Percentiles rank a stretch among this genome's conserved stretches.
Conservation (phyloP, 2,888 invertebrate genomes). For the Acanthosepion pharaonis region DNA sequence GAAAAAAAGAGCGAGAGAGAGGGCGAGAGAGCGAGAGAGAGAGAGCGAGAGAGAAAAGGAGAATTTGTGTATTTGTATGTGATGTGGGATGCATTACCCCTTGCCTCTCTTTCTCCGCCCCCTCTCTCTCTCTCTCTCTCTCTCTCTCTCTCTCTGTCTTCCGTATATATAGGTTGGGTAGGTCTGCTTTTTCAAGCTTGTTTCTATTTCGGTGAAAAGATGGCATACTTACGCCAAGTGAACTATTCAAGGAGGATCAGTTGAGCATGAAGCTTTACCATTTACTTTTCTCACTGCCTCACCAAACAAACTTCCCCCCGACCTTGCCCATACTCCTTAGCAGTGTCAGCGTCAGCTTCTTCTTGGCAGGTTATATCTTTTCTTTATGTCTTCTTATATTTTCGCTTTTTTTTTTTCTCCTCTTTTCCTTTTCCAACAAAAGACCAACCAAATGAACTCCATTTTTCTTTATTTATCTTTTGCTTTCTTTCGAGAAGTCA, state of each 20-base stretch:
- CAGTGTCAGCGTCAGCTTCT: not conserved
- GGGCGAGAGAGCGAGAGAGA: not conserved
- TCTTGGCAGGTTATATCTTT: not conserved
- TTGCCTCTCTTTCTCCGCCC: not conserved
- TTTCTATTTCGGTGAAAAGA: constrained; percentile 42
- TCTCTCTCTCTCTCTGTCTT: not conserved
- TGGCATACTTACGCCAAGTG: constrained; percentile 36
- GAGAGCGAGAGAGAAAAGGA: not conserved
- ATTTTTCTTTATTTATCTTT: not conserved
- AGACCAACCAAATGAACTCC: not conserved
- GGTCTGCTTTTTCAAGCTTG: not conserved
- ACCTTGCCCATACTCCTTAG: not conserved
- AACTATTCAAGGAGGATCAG: not conserved
- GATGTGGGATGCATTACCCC: not conserved
- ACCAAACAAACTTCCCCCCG: not conserved
- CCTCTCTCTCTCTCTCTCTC: not conserved
- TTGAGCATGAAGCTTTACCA: constrained; percentile 8
- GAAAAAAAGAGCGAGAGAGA: not conserved
- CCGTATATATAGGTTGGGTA: not conserved
- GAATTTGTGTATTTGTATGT: not conserved
- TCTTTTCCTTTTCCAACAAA: not conserved
- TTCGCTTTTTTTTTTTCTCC: not conserved
- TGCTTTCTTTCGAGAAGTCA: not conserved
- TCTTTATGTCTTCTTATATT: not conserved
- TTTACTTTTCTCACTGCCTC: not conserved